phyloP scores from a whole-genome alignment of 2,113 vertebrate species.

The Egretta garzetta region DNA sequence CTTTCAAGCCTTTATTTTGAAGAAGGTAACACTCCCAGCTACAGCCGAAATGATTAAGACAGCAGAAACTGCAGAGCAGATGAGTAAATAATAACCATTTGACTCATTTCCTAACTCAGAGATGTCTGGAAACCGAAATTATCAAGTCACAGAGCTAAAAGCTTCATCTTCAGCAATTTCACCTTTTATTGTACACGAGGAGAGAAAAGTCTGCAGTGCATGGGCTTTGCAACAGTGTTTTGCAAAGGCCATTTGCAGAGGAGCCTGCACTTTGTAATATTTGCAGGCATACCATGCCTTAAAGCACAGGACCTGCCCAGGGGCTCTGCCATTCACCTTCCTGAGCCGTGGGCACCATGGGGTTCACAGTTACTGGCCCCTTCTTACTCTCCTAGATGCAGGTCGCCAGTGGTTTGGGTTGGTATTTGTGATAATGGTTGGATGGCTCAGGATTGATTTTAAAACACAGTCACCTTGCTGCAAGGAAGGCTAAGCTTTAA shows the following conservation, averaged over 20 bases:
- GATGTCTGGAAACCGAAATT: slow-evolving; percentile 5
- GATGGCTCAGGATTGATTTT: not conserved
- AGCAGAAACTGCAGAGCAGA: slow-evolving; percentile 12
- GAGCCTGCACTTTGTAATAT: not conserved
- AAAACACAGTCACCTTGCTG: not conserved
- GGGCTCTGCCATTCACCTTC: not conserved
- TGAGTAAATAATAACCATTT: slow-evolving; percentile 49
- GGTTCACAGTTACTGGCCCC: not conserved
- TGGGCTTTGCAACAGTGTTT: not conserved
- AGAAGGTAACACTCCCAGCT: slow-evolving; percentile 7
- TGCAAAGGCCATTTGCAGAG: not conserved
- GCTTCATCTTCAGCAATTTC: not conserved
- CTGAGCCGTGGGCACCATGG: not conserved
- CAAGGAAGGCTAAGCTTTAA: not conserved
- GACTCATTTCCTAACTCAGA: slow-evolving; percentile 49
- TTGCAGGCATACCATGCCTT: not conserved
- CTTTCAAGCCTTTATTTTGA: slow-evolving; percentile 14
- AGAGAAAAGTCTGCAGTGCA: not conserved
- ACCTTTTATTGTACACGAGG: not conserved
- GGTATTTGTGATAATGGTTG: not conserved
- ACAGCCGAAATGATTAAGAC: slow-evolving; percentile 3
- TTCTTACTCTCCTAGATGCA: not conserved
- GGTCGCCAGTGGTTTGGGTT: not conserved
- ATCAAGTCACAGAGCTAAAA: not conserved
- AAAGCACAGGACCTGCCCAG: not conserved